Evolutionary conservation across 35 echinoderm and acorn worm species (phyloP), one percentile per base, ranked within the genome.

Genomic region (Patiria miniata): DNA sequence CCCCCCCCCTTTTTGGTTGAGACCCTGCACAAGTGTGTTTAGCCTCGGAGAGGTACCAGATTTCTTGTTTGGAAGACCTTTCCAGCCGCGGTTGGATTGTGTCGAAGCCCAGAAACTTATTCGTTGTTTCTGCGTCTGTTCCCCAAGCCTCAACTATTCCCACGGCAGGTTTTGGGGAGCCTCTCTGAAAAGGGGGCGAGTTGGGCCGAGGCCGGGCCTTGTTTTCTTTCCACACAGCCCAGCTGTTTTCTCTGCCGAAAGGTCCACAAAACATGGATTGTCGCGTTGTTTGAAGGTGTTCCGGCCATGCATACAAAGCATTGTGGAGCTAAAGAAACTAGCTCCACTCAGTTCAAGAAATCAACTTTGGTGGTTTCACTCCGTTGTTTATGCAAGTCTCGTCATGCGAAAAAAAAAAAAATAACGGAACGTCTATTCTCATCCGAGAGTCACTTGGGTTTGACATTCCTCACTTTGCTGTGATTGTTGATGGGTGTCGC

Each of bases 211-310:
- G 65, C 26, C 29, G 29, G 65, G 34, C 65, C 8, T 10, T 73
- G 65, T 73, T 73, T 73, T 73, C 65, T 73, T 34, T 73, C 65
- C 34, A 73, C 65, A 73, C 65, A 73, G 29, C 26, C 29, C 29
- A 34, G 19, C 26, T 34, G 1, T 36, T 26, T 23, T 34, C 29
- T 30, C 9, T 2, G 18, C 14, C 14, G 22, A 29, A 69, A 59
- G 14, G 15, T 32, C 14, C 29, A 73, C 26, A 32, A 73, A 73
- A 30, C 26, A 73, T 23, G 29, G 21, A 73, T 14, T 23, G 29
- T 23, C 65, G 34, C 26, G 34, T 73, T 5, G 19, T 32, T 73
- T 73, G 7, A 36, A 12, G 29, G 65, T 73, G 65, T 73, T n/a
- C 65, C 1, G 21, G 14, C 65, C 65, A 73, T 73, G 65, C 65